Base-by-base conservation (phyloP, 2,113 vertebrate species). In the Tenrec ecaudatus region DNA sequence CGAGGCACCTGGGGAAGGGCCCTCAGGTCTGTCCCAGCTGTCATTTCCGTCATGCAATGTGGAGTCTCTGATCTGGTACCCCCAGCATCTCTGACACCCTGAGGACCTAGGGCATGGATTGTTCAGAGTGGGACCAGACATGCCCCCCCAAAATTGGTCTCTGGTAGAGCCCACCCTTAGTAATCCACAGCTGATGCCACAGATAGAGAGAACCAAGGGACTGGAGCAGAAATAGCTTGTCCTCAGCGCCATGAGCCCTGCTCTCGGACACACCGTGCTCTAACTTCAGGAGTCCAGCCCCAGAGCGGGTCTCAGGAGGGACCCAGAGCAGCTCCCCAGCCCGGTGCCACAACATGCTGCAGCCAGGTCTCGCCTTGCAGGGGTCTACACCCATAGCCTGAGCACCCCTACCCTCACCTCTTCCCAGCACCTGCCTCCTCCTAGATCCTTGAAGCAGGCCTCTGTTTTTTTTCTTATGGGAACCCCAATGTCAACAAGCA, bases 191-290 rank as follows among this genome's bases (percentile, higher is more conserved):
- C 69, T 60, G 43, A 76, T 86, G 84, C 83, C 77, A 71, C 80
- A 82, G 82, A 75, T 83, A 92, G 89, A 96, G 91, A 89, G 89
- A 96, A 87, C 77, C 53, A 58, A 94, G 89, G 76, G 86, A 58
- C 0, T 57, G 17, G 76, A 95, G 27, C 87, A 95, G 38, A 43
- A 88, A 75, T 78, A 38, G 62, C 77, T 84, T 11, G 58, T 29
- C 66, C 29, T 40, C 79, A 4, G 58, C 22, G 0, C 4, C 40
- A 40, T 33, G 85, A 47, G 10, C 62, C 43, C 53, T 66, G 62
- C 76, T 0, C 1, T 33, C 71, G 0, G 0, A 64, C 22, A 1
- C 1, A 58, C 25, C 3, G 31, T 64, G 43, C 43, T 62, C 86
- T 19, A 0, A 19, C 71, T 27, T 66, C 22, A 1, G 64, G 23